phyloP scores from a whole-genome alignment of 2,888 invertebrate species.

The Phytoseiulus persimilis region DNA sequence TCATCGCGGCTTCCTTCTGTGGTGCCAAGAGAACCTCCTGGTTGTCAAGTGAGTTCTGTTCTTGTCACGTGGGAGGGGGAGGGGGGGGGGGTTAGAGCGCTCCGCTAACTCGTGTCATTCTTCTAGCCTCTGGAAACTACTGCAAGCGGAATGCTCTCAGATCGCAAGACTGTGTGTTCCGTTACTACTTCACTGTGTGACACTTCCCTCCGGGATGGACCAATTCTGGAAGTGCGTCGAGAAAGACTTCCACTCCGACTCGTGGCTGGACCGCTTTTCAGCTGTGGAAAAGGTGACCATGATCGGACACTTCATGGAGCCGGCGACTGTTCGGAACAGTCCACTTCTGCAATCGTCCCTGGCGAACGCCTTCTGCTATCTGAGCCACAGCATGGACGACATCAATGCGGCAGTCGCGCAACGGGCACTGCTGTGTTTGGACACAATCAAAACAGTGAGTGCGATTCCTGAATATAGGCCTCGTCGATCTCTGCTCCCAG shows the following conservation, averaged over 20 bases:
- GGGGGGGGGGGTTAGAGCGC: no score
- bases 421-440: conserved; percentile 78
- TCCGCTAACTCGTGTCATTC: no score
- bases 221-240: conserved; percentile 92
- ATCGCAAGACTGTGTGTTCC: conserved; percentile 86
- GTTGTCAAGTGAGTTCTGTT: conserved; percentile 68
- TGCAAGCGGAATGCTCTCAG: conserved; percentile 84
- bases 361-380: conserved; percentile 91
- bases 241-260: conserved; percentile 79
- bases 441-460: conserved; percentile 65
- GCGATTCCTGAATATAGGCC: not conserved
- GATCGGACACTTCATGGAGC: conserved; percentile 83
- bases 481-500: no score
- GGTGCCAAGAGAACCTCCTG: conserved; percentile 88
- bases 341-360: conserved; percentile 72
- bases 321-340: conserved; percentile 72
- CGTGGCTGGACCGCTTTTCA: conserved; percentile 80
- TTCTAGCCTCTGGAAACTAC: conserved; percentile 76
- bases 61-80: no score
- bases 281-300: conserved; percentile 88
- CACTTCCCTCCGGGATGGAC: conserved; percentile 83
- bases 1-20: conserved; percentile 82
- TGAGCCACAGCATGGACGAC: conserved; percentile 92
- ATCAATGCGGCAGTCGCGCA: conserved; percentile 89
- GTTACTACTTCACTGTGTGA: conserved; percentile 84